phyloP scores from a whole-genome alignment of 37 sponge, comb jelly and placozoan genomes.

The Eunapius fragilis region DNA sequence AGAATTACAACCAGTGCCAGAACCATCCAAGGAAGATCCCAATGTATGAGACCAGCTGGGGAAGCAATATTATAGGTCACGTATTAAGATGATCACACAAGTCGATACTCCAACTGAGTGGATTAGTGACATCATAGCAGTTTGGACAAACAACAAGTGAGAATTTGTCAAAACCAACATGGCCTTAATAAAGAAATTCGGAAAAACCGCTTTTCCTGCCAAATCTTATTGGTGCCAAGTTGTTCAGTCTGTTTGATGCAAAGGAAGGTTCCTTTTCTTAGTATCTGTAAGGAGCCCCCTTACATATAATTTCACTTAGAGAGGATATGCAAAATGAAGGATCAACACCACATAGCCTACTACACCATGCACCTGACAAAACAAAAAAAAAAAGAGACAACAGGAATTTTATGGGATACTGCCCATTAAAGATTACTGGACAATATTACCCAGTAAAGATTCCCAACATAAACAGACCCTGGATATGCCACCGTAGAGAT shows the following conservation, averaged over 20 bases:
- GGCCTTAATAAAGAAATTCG: slow-evolving; percentile 46
- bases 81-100: slow-evolving; percentile 15
- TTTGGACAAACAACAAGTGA: slow-evolving; percentile 15
- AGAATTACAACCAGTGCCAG: slow-evolving; percentile 22
- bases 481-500: too few relatives aligned
- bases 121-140: slow-evolving; percentile 17
- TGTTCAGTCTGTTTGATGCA: slow-evolving; percentile 23
- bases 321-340: too few relatives aligned
- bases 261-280: slow-evolving; percentile 6
- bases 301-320: too few relatives aligned
- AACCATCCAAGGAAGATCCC: slow-evolving; percentile 14
- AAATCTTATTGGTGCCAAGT: slow-evolving; percentile 1
- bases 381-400: too few relatives aligned
- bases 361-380: too few relatives aligned
- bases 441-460: too few relatives aligned
- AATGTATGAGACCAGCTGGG: slow-evolving; percentile 7
- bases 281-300: too few relatives aligned
- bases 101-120: slow-evolving; percentile 49
- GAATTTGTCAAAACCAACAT: slow-evolving; percentile 44
- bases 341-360: too few relatives aligned
- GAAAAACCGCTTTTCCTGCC: slow-evolving; percentile 26
- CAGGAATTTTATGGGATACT: too few relatives aligned
- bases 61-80: neutral
- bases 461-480: too few relatives aligned
- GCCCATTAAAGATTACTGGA: too few relatives aligned